Percentiles rank a stretch among this genome's conserved stretches.
Evolutionary conservation across 2,113 vertebrate genomes (phyloP).

Genomic region (Sinocyclocheilus rhinocerous): DNA sequence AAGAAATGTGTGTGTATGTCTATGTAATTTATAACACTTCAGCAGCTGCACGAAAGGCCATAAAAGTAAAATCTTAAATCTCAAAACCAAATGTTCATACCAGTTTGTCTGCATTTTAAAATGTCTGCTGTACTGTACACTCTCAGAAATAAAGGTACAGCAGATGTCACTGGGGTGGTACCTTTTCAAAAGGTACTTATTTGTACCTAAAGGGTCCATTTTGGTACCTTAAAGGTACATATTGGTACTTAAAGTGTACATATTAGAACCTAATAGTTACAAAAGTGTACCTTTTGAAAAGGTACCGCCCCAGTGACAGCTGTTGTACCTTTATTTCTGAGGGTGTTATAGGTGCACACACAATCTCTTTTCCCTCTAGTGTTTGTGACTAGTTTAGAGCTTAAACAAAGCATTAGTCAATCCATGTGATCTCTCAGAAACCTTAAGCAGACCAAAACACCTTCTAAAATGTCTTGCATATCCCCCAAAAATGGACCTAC

Average conservation of each 20-base stretch:
- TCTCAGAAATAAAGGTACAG: no score
- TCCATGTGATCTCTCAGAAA: background rate
- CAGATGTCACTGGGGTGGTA: no score
- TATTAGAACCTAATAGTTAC: no score
- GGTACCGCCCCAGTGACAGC: no score
- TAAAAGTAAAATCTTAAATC: slow-evolving; percentile 26
- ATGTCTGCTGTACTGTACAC: background rate
- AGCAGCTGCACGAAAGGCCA: slow-evolving; percentile 30
- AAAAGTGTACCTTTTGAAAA: no score
- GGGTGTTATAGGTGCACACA: background rate
- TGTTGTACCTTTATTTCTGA: no score
- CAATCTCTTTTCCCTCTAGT: background rate
- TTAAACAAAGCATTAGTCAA: slow-evolving; percentile 3
- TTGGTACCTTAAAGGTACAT: no score
- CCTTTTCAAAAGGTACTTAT: no score
- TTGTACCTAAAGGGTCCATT: no score
- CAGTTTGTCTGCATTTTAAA: background rate
- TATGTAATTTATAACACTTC: slow-evolving; percentile 23
- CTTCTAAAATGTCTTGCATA: background rate
- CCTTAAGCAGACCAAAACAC: background rate
- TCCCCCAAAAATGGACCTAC: background rate
- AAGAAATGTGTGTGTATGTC: slow-evolving; percentile 21
- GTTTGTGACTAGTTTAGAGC: background rate
- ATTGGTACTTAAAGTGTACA: no score
- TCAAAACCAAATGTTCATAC: slow-evolving; percentile 38